Conservation (phyloP, 2,888 invertebrate genomes). For the Leptopilina syphax region DNA sequence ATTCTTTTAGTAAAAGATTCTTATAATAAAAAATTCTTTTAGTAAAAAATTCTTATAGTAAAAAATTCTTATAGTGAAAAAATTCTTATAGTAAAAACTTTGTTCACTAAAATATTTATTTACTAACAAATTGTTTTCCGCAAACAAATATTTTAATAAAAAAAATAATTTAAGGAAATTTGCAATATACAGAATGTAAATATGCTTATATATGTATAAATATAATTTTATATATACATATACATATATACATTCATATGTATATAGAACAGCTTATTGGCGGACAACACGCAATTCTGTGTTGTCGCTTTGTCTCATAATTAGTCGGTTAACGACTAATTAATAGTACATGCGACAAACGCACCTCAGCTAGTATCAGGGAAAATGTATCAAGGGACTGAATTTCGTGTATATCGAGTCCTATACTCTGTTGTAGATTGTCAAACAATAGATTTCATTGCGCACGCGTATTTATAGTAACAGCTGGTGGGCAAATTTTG, state of each 20-base stretch:
- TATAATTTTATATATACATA: no score
- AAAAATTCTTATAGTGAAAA: no score
- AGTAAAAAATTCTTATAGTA: no score
- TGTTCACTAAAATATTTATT: no score
- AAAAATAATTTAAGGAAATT: no score
- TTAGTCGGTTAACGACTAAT: constrained; percentile 36
- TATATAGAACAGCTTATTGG: not conserved
- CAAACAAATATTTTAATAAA: no score
- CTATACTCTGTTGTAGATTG: constrained; percentile 7
- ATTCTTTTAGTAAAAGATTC: no score
- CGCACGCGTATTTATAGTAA: not conserved
- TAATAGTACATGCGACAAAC: constrained; percentile 33
- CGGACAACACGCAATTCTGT: constrained; percentile 11
- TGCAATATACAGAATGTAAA: no score
- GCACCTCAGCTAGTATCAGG: constrained; percentile 21
- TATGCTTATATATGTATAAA: no score
- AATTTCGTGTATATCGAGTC: constrained; percentile 25
- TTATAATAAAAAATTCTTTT: no score
- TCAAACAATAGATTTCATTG: constrained; percentile 30
- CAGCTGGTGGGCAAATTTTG: constrained; percentile 28
- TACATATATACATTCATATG: not conserved
- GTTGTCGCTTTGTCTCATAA: constrained; percentile 32
- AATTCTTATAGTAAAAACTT: no score
- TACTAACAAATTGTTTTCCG: no score
- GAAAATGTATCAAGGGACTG: constrained; percentile 17